A percentile compares a stretch with the other conserved stretches of the same genome.
These are phyloP conservation scores for Diachasma alloeum DNA, from an alignment of 1,140 invertebrate genomes.

Conservation along the genomic window DNA sequence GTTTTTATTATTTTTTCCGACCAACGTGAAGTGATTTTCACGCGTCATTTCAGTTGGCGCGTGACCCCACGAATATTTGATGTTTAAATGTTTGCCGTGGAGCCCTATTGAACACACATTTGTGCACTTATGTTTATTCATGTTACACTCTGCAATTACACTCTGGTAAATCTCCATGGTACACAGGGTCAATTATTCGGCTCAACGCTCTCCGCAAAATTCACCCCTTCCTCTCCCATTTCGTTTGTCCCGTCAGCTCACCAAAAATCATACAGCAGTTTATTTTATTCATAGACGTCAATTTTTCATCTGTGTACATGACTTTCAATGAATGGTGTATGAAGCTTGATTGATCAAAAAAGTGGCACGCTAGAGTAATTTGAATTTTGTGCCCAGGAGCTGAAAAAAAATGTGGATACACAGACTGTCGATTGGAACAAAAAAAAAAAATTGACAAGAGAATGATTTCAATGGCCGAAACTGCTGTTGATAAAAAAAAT, in stretches of 20 bases:
- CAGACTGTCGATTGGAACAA: neutral
- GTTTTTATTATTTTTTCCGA: neutral
- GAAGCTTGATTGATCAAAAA: conserved; percentile 14
- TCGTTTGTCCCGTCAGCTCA: neutral
- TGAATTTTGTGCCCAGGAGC: neutral
- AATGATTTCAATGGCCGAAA: neutral
- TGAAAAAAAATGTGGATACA: neutral
- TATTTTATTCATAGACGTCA: conserved; percentile 10
- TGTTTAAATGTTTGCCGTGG: neutral
- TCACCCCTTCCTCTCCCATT: neutral
- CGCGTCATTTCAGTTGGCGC: neutral
- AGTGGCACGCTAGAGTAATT: neutral
- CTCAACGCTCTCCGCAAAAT: neutral
- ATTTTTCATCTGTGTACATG: neutral
- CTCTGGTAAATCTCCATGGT: conserved; percentile 15
- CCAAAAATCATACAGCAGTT: neutral
- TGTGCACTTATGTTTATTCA: conserved; percentile 6
- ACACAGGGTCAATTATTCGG: conserved; percentile 14
- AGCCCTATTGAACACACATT: neutral
- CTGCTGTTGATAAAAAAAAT: neutral
- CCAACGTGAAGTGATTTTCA: neutral
- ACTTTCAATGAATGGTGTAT: conserved; percentile 4
- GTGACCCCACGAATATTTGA: neutral
- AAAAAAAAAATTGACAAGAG: conserved; percentile 4
- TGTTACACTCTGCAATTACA: conserved; percentile 11